Base-by-base conservation (phyloP, 2,797 vertebrate genomes). In the Rhinella marina region DNA sequence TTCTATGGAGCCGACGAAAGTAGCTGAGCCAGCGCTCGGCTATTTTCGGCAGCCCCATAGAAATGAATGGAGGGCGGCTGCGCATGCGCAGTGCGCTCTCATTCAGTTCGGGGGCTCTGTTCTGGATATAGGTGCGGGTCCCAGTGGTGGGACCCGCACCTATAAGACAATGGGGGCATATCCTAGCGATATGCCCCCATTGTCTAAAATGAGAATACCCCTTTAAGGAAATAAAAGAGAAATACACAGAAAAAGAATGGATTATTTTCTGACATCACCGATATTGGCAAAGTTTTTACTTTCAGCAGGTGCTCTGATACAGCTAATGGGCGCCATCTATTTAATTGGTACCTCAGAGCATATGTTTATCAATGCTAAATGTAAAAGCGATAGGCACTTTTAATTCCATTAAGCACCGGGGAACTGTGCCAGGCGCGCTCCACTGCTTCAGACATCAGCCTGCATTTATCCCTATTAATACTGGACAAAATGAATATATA, bases 391-490 rank as follows among this genome's bases (percentile, higher is more conserved):
- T 59, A 11, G 21, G 57, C 32, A 62, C 57, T 85, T 75, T 85
- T 76, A 75, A 85, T 85, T 85, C 14, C 32, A 76, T 76, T 85
- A 76, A 76, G 72, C 75, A 61, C 32, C 76, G 13, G 14, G 21
- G 54, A 48, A 23, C 32, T 59, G 21, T 76, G 83, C 70, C 56
- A 85, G 61, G 4, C 9, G 23, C 7, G 16, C 76, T 41, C 7
- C 56, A n/a, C 1, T 27, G 27, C 54, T 10, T 17, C 14, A 27
- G 52, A 27, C 57, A 6, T 54, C 3, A 9, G 48, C 14, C 76
- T 78, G n/a, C 52, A 29, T 27, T 48, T 57, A 56, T 78, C 19
- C 23, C 13, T 14, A 41, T 7, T 12, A 27, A 78, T 56, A 52
- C 27, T 25, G 4, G 56, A 12, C n/a, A 64, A 7, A 64, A 64